Base-by-base conservation (phyloP, 2,888 invertebrate genomes). In the Sisyra terminalis region DNA sequence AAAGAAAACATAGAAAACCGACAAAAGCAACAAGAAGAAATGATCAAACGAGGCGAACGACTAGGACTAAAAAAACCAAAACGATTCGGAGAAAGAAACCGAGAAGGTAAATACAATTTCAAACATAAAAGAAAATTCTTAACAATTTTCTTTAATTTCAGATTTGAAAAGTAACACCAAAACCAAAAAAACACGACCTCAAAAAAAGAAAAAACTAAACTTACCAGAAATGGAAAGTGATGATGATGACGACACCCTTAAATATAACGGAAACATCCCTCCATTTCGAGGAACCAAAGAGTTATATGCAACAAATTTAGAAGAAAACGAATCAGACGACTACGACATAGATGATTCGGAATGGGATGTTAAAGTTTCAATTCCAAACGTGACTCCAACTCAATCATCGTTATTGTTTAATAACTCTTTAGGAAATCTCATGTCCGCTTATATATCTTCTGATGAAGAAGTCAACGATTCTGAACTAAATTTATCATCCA, bases 1-100 rank as follows among this genome's bases (percentile, higher is more conserved):
- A 67, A 70, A 50, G 59, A 55, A 39, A 68, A 65, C 50, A 53
- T 66, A 18, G 73, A 73, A 46, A 71, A 73, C 48, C 69, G 74
- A 53, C 69, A 70, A 49, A 71, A 75, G 30, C 70, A 72, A 46
- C 63, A 67, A 29, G 69, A 72, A 46, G 85, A 83, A 53, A 78
- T 75, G 55, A 54, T 71, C 42, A 70, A 78, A 46, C 70, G 87
- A 46, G 89, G 89, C 16, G 87, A 88, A 65, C 72, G 76, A 53
- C 70, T 83, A 50, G 52, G 54, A 67, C 68, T 10, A 58, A 59
- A 46, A n/a, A 61, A 57, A 48, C 24, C 24, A 7, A 55, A 57
- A 7, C 57, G 65, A 45, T 67, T 68, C 50, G 63, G 65, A 38
- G 57, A 58, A 48, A 54, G 47, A 18, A 55, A 32, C 9, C 32